phyloP scores from a whole-genome alignment of 2,888 invertebrate genomes.

The Caenorhabditis doughertyi region DNA sequence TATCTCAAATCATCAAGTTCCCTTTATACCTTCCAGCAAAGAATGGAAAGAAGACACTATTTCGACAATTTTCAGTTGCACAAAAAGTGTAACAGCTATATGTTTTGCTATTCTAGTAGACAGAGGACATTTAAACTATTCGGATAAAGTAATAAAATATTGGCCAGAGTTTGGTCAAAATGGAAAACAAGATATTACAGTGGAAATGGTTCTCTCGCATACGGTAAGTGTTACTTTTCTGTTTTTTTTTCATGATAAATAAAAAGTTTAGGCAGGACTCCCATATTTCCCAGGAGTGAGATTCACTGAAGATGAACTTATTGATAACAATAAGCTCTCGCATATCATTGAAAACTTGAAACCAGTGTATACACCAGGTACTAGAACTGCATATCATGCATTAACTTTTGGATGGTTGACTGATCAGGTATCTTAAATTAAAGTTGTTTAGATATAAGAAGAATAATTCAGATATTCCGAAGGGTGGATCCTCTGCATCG shows the following conservation, averaged over 20 bases:
- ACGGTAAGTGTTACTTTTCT: no score
- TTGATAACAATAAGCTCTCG: slow-evolving; percentile 80
- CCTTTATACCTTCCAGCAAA: slow-evolving; percentile 62
- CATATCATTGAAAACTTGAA: slow-evolving; percentile 79
- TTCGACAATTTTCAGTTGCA: slow-evolving; percentile 82
- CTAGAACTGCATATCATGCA: slow-evolving; percentile 83
- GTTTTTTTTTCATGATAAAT: no score
- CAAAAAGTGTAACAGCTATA: slow-evolving; percentile 79
- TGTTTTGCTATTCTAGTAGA: slow-evolving; percentile 81
- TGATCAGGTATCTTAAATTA: slow-evolving; percentile 71
- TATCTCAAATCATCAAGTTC: neutral
- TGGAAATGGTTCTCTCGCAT: slow-evolving; percentile 83
- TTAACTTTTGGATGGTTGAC: slow-evolving; percentile 83
- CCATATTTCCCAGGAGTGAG: slow-evolving; percentile 78
- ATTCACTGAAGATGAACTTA: slow-evolving; percentile 77
- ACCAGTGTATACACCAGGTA: slow-evolving; percentile 82
- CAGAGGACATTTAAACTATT: slow-evolving; percentile 82
- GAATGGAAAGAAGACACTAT: slow-evolving; percentile 83
- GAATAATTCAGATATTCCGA: slow-evolving; percentile 70
- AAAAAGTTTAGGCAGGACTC: slow-evolving; percentile 83
- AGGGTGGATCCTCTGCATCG: slow-evolving; percentile 82
- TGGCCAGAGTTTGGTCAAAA: slow-evolving; percentile 84
- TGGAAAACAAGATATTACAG: slow-evolving; percentile 83
- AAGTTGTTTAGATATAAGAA: neutral
- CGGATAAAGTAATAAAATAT: slow-evolving; percentile 80